Evolutionary conservation across 2,888 invertebrate genomes (phyloP), one percentile per base, ranked within the genome.

Genomic region (Pegoplata infirma): DNA sequence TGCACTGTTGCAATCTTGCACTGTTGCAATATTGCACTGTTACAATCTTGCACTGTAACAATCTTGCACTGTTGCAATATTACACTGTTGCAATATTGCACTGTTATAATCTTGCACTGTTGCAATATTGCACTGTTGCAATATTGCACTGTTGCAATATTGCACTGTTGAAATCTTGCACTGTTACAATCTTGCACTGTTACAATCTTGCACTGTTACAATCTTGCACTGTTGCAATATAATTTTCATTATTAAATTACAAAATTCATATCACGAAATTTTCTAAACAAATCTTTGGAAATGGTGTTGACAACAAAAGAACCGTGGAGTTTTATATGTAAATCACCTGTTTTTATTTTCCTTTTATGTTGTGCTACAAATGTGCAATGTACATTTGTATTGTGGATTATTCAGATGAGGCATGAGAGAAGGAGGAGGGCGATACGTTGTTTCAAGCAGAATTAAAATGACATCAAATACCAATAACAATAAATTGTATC

Each of bases 351-450:
- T 88, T 90, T 91, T 83, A 88, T 89, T 90, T 90, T 91, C 91
- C 91, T 88, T 87, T 91, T 92, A 86, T 91, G 91, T 89, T 91
- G 91, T 84, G 91, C 92, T 92, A 84, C 81, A 66, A 75, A 79
- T 56, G 6, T 25, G 56, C 55, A 71, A 63, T 79, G 61, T 0
- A 63, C 10, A 51, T 53, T 36, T 71, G n/a, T n/a, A n/a, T 81
- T 56, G 74, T 51, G 36, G 2, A 16, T 55, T 36, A 12, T 56
- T 59, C 46, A 76, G 69, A 56, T 69, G 51, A 6, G 64, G 23
- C 32, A 68, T 68, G 5, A 55, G 5, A 55, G 8, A 23, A 3
- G 25, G 25, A 7, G 12, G 36, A 25, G n/a, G n/a, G n/a, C n/a
- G 28, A 64, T 46, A n/a, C 32, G 51, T 53, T 21, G 47, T 66